Base-by-base conservation (phyloP, 1,140 invertebrate genomes). In the Melanaphis sacchari region DNA sequence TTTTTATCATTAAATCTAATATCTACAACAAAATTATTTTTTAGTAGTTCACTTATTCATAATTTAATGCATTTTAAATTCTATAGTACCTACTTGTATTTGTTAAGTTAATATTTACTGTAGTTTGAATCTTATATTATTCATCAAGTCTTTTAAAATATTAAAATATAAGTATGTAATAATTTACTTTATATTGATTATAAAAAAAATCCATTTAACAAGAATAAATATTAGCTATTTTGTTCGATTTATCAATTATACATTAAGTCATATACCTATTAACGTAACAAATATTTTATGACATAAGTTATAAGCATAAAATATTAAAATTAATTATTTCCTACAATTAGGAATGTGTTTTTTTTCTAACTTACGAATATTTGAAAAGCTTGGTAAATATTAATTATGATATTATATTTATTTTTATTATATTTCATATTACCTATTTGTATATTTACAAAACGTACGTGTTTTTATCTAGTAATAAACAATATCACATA, bases 321-420 rank as follows among this genome's bases (percentile, higher is more conserved):
- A 46, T 43, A 46, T 46, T 31, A n/a, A 87, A 43, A 43, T 87
- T 43, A 31, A 43, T 41, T 22, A 11, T 84, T 41, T 41, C 41
- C 40, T 26, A 31, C 40, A 84, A 84, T 41, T 24, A 84, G 36
- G 7, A 40, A 38, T 81, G 24, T 38, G 76, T 82, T 4, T 82
- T 76, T n/a, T 76, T n/a, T 76, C 15, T n/a, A 46, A 18, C 59
- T 4, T 6, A 76, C 15, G 15, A 5, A 76, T 76, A 76, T 76
- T 66, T 76, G 31, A 76, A 66, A 76, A 76, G 59, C 59, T 76
- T 76, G n/a, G 76, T 82, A 82, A 82, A 38, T 82, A 82, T 38
- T 38, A 21, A 82, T 22, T 24, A 82, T 38, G 76, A 41, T 84
- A 84, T 84, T 11, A 40, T 24, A 24, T 40, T 15, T 40, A 31